Base-by-base conservation (phyloP, 2,113 vertebrate genomes). In the Cololabis saira region DNA sequence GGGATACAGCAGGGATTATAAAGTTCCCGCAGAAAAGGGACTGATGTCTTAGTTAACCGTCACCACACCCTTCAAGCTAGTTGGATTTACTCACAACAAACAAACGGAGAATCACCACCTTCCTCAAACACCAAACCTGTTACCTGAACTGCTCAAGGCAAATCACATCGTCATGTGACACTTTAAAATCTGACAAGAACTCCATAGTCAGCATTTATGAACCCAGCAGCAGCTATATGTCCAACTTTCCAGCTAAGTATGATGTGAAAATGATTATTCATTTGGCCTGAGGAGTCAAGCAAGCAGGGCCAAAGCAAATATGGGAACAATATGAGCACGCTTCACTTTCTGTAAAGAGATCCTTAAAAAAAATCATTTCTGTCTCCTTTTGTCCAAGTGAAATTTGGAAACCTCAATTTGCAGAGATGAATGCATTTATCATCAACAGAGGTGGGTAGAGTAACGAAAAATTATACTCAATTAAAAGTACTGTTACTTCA, bases 41-140 rank as follows among this genome's bases (percentile, higher is more conserved):
- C 70, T 81, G 82, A 90, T 83, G 82, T 79, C 80, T 84, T 73
- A 82, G 83, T 71, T 82, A 84, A 80, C 80, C 12, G 81, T 73
- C 74, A 69, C 90, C 86, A 83, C 89, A 74, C 89, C 91, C 88
- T 71, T 70, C 12, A 71, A 70, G 67, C 58, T 76, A 50, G 71
- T 59, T 74, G 81, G 85, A 90, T 88, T 92, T 90, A 82, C 86
- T 85, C 91, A 44, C 58, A 67, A 77, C 87, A 92, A 91, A 90
- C 89, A 92, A 87, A 83, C 68, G 67, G 43, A 4, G 49, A 61
- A 76, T 78, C 81, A 75, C 86, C 88, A 37, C 89, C 89, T 85
- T 91, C 84, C 75, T 80, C 88, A 91, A 92, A 93, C 89, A 92
- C 60, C 62, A 76, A 82, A 90, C 83, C 89, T 87, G 89, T 89